Percentiles rank a stretch among this genome's conserved stretches.
Conservation (phyloP, 2,888 invertebrate genomes). For the Smittia aterrima region DNA sequence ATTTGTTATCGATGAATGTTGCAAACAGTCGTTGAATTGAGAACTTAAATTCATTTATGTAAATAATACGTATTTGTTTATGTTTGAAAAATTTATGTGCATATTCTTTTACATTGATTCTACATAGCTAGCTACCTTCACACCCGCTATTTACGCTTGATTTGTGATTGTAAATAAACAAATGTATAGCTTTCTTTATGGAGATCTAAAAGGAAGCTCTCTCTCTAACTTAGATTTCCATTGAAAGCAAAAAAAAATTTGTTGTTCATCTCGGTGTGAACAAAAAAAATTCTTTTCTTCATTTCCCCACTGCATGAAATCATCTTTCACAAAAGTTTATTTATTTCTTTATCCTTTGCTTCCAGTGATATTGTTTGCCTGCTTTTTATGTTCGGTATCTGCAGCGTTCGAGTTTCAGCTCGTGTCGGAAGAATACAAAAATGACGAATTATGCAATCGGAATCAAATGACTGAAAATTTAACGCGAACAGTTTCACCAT, state of each 20-base stretch:
- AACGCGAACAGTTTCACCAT: neutral
- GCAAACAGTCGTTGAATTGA: neutral
- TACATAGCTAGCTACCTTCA: no score
- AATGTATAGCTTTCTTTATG: no score
- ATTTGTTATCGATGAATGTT: neutral
- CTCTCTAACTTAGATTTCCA: no score
- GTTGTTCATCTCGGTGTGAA: no score
- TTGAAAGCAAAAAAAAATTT: no score
- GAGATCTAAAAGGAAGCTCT: no score
- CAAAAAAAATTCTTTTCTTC: no score
- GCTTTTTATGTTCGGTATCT: constrained; percentile 61
- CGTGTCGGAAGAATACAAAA: constrained; percentile 39
- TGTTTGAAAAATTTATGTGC: neutral
- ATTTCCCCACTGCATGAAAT: neutral
- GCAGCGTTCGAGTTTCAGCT: constrained; percentile 67
- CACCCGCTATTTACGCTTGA: no score
- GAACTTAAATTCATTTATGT: neutral
- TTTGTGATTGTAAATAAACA: no score
- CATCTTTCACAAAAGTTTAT: neutral
- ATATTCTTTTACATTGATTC: neutral
- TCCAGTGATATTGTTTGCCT: constrained; percentile 48
- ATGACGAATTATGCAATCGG: constrained; percentile 29
- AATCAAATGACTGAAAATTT: neutral
- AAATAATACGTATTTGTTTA: neutral
- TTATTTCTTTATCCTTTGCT: neutral